Conservation (phyloP, 2,113 vertebrate species). For the Nothoprocta pentlandii region DNA sequence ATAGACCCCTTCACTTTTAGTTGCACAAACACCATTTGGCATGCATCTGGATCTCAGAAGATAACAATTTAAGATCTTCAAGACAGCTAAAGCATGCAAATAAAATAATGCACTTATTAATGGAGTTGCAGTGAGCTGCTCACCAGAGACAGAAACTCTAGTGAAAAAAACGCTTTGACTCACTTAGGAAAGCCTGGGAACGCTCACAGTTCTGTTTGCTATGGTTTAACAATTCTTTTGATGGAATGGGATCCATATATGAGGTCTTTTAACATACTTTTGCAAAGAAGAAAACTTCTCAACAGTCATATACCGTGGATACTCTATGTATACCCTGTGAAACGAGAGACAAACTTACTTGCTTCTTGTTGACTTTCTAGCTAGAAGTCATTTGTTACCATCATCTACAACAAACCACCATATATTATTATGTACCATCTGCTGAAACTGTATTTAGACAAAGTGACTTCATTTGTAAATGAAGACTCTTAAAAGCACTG, state of each 20-base stretch:
- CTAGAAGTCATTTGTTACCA: conserved; percentile 55
- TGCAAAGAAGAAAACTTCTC: conserved; percentile 65
- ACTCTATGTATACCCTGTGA: conserved; percentile 41
- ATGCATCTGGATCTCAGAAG: conserved; percentile 74
- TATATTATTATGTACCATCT: conserved; percentile 61
- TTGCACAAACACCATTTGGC: conserved; percentile 75
- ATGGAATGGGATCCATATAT: conserved; percentile 42
- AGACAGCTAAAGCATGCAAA: conserved; percentile 75
- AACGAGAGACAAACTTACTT: conserved; percentile 39
- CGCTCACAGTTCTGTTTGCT: conserved; percentile 46
- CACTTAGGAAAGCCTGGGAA: conserved; percentile 68
- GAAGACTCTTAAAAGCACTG: conserved; percentile 53
- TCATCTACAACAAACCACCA: conserved; percentile 45
- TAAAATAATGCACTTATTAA: conserved; percentile 69
- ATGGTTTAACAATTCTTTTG: conserved; percentile 42
- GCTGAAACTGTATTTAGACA: conserved; percentile 66
- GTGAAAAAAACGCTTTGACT: conserved; percentile 64
- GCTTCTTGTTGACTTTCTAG: conserved; percentile 61
- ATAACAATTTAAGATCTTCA: conserved; percentile 74
- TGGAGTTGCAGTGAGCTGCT: conserved; percentile 66
- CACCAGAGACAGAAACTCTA: conserved; percentile 69
- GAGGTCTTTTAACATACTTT: conserved; percentile 57
- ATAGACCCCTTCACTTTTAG: conserved; percentile 77
- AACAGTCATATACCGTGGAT: conserved; percentile 31
- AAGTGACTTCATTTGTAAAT: conserved; percentile 71